Evolutionary conservation across 2,113 vertebrate species (phyloP), one percentile per base, ranked within the genome.

Genomic region (Sylvia atricapilla): DNA sequence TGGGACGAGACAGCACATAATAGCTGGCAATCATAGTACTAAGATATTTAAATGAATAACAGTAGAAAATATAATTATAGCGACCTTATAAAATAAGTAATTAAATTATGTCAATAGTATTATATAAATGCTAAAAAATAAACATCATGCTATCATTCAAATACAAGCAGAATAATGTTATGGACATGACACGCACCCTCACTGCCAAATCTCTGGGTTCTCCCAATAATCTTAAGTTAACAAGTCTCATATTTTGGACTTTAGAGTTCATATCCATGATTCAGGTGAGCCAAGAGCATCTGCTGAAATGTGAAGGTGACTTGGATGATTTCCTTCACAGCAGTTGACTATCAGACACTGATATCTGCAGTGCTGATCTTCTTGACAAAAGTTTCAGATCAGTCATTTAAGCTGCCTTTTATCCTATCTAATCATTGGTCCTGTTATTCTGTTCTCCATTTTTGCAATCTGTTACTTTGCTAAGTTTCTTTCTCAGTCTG

Each of bases 111-210:
- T 44, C 43, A 84, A 18, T 41, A 21, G 1, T 23, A 37, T 28
- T 35, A 7, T 6, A 64, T 28, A 63, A 55, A 7, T 64, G 10
- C 18, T 52, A 22, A 27, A 72, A 76, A 39, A 23, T 50, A 20
- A 60, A 2, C 11, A 47, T 63, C 10, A 52, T 18, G 1, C 17
- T 49, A 6, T 25, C 23, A 55, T 56, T 47, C 69, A 88, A 93
- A 60, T 66, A 68, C 14, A 25, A 59, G 7, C 14, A 68, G 39
- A 78, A 78, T 6, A 70, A 6, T 23, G 16, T 69, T 53, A 66
- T 24, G 20, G 6, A 33, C 31, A 15, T 31, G 19, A 7, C 0
- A 0, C 15, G 5, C 11, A 77, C 2, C 6, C 19, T 74, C 24
- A 46, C 5, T 21, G 20, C 5, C 3, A 6, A 67, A 53, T 46